Evolutionary conservation across 1,140 invertebrate genomes (phyloP).

Genomic region (Dendroctonus ponderosae): DNA sequence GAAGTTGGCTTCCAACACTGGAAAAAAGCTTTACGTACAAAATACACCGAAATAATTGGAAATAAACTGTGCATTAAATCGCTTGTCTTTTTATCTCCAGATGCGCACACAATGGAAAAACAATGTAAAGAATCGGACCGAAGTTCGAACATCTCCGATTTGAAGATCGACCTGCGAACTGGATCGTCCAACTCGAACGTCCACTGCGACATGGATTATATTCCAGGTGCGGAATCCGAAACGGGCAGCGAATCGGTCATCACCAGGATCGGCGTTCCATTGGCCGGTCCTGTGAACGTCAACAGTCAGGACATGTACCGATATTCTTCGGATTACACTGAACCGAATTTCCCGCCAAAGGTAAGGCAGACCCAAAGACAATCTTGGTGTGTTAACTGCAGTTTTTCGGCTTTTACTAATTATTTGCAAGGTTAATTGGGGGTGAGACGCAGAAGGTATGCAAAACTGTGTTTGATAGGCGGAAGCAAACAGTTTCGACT

Average conservation of each 20-base stretch:
- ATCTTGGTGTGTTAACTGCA: too few relatives aligned
- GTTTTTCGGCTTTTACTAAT: too few relatives aligned
- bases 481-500: too few relatives aligned
- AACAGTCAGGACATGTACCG: conserved; percentile 67
- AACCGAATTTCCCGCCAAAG: conserved; percentile 76
- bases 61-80: too few relatives aligned
- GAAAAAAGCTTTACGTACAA: too few relatives aligned
- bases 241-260: conserved; percentile 51
- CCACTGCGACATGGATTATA: conserved; percentile 60
- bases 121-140: conserved; percentile 82
- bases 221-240: conserved; percentile 52
- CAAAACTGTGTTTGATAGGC: too few relatives aligned
- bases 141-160: conserved; percentile 86
- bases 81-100: conserved; percentile 33
- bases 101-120: conserved; percentile 65
- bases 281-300: conserved; percentile 75
- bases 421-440: too few relatives aligned
- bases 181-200: conserved; percentile 76
- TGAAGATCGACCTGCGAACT: conserved; percentile 83
- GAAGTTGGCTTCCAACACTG: too few relatives aligned
- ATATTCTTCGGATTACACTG: conserved; percentile 85
- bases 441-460: too few relatives aligned
- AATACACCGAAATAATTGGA: too few relatives aligned
- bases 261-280: conserved; percentile 59
- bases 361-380: too few relatives aligned